Evolutionary conservation across 1,140 invertebrate species (phyloP), one percentile per base, ranked within the genome.

Genomic region (Pteromalus puparum): DNA sequence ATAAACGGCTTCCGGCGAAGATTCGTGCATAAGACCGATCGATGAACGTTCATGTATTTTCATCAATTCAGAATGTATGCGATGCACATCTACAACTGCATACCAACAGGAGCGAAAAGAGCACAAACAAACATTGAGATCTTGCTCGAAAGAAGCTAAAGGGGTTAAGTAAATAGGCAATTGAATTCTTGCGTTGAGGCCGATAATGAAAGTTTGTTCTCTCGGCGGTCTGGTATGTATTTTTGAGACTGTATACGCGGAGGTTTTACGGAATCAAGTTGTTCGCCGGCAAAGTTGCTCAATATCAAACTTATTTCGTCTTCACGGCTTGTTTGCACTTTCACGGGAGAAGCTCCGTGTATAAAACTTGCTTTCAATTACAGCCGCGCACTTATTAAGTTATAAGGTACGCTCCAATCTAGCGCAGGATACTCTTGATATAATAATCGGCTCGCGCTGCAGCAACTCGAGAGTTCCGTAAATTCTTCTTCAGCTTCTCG

Each of bases 131-230:
- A 61, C 18, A 61, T 15, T 5, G 24, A 76, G 26, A 61, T 61
- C 21, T 61, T 6, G n/a, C 1, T 7, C 18, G 6, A 61, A n/a
- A 61, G 53, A 21, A 61, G 21, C 28, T 18, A 65, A 65, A 38
- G 53, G 65, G 53, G 76, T 53, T 38, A 65, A 78, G 18, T 6
- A 28, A 67, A 78, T 61, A 61, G n/a, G 26, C 2, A 48, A 65
- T 34, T 67, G 21, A 67, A 78, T 65, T 38, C n/a, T 5, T 9
- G 18, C 34, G 18, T 12, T n/a, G 30, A 5, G n/a, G 24, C 30
- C 26, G 76, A 67, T 67, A 78, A 78, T 67, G 76, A 67, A 67
- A 34, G 76, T 78, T 67, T 38, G 61, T 10, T n/a, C 30, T 34
- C 30, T 34, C 30, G 30, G 30, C 42, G 18, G 67, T 53, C 61